These are phyloP conservation scores for Austrofundulus limnaeus DNA, from an alignment of 2,113 vertebrate species.

Conservation along the genomic window DNA sequence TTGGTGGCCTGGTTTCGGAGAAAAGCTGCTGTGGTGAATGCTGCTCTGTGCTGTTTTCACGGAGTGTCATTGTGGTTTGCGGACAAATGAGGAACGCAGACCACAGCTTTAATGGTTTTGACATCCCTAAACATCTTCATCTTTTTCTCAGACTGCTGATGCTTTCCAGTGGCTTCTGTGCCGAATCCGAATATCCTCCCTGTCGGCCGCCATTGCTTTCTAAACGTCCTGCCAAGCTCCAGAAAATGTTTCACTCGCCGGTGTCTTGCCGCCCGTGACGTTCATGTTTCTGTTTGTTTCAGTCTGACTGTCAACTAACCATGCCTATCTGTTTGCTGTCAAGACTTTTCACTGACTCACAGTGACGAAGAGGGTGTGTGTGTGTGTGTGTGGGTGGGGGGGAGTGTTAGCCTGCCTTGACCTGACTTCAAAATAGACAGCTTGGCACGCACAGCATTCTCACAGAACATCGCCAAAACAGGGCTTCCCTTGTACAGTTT, in stretches of 20 bases:
- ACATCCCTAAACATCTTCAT: constrained; percentile 38
- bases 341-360: constrained; percentile 64
- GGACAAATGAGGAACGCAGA: constrained; percentile 36
- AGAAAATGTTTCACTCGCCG: background rate
- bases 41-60: constrained; percentile 25
- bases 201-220: background rate
- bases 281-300: constrained; percentile 30
- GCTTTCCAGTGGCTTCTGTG: constrained; percentile 20
- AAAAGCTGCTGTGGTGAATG: constrained; percentile 33
- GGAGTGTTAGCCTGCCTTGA: constrained; percentile 68
- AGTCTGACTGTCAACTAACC: constrained; percentile 38
- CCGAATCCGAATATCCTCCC: constrained; percentile 8
- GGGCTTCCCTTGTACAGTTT: constrained; percentile 63
- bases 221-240: background rate
- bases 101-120: constrained; percentile 36
- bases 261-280: constrained; percentile 9
- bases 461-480: constrained; percentile 58
- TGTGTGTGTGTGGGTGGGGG: too few relatives aligned
- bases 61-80: constrained; percentile 39
- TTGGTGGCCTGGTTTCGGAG: constrained; percentile 43
- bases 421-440: constrained; percentile 72
- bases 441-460: constrained; percentile 59
- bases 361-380: constrained; percentile 61
- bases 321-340: constrained; percentile 48
- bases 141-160: constrained; percentile 5